phyloP scores from a whole-genome alignment of 2,888 invertebrate genomes.

The Drosophila nr. medialis region DNA sequence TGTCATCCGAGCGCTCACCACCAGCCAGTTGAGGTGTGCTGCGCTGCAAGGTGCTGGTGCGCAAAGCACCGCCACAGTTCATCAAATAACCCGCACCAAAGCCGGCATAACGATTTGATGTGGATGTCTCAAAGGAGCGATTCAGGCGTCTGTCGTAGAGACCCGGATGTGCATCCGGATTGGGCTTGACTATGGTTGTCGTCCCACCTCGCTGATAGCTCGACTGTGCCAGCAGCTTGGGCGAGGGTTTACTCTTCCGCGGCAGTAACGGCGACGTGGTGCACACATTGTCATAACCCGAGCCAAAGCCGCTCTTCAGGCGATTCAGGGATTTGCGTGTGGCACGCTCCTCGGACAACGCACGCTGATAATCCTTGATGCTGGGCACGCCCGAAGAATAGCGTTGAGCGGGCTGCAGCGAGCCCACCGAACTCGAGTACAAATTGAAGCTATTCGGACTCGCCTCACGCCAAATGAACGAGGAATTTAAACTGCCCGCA shows the following conservation, averaged over 20 bases:
- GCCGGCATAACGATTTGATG: constrained; percentile 80
- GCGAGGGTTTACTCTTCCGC: constrained; percentile 82
- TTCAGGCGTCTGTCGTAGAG: constrained; percentile 84
- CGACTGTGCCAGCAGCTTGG: constrained; percentile 64
- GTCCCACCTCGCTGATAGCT: constrained; percentile 46
- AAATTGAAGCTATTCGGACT: constrained; percentile 85
- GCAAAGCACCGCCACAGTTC: constrained; percentile 73
- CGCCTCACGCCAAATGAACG: constrained; percentile 85
- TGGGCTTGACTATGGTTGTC: constrained; percentile 67
- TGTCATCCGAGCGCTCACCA: constrained; percentile 69
- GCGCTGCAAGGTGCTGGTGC: constrained; percentile 82
- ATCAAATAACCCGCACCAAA: constrained; percentile 80
- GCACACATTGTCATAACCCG: constrained; percentile 84
- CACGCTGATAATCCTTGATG: constrained; percentile 80
- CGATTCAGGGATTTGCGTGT: constrained; percentile 83
- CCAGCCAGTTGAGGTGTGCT: constrained; percentile 83
- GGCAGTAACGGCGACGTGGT: constrained; percentile 83
- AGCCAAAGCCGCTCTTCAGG: constrained; percentile 84
- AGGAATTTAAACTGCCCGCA: constrained; percentile 84
- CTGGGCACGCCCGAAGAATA: constrained; percentile 66
- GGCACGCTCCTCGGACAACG: constrained; percentile 83
- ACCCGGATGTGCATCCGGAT: constrained; percentile 76
- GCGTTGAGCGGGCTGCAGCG: constrained; percentile 74
- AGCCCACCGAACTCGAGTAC: constrained; percentile 84
- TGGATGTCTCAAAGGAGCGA: constrained; percentile 84